phyloP scores from a whole-genome alignment of 1,140 invertebrate genomes.

The Nasonia giraulti region DNA sequence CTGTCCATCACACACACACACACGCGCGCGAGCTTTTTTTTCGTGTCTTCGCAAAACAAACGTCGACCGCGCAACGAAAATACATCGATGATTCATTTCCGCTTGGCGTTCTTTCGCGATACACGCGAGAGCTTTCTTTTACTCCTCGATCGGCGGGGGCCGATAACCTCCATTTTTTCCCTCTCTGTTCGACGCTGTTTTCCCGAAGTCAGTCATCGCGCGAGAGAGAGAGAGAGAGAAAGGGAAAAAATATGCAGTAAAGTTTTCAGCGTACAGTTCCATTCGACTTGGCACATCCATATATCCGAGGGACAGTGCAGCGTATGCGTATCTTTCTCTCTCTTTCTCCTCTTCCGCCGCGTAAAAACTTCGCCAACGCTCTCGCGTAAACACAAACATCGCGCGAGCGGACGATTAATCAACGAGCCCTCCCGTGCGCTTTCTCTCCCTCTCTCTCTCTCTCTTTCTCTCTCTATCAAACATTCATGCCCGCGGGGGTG shows the following conservation, averaged over 20 bases:
- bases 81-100: conserved; percentile 44
- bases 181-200: background rate
- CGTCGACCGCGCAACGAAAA: conserved; percentile 11
- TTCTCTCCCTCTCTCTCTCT: background rate
- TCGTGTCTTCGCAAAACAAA: conserved; percentile 3
- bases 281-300: background rate
- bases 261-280: background rate
- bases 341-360: background rate
- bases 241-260: background rate
- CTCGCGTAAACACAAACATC: conserved; percentile 18
- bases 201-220: background rate
- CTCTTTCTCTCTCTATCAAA: background rate
- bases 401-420: conserved; percentile 38
- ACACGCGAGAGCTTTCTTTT: background rate
- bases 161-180: background rate
- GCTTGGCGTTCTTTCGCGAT: conserved; percentile 29
- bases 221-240: too few relatives aligned
- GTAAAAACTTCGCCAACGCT: background rate
- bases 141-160: background rate
- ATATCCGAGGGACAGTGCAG: too few relatives aligned
- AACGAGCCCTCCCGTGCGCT: background rate
- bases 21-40: background rate
- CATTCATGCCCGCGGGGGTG: conserved; percentile 11
- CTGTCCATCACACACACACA: conserved; percentile 4
- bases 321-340: background rate